phyloP scores from a whole-genome alignment of 2,888 invertebrate species.

The Drosophila prolongata region DNA sequence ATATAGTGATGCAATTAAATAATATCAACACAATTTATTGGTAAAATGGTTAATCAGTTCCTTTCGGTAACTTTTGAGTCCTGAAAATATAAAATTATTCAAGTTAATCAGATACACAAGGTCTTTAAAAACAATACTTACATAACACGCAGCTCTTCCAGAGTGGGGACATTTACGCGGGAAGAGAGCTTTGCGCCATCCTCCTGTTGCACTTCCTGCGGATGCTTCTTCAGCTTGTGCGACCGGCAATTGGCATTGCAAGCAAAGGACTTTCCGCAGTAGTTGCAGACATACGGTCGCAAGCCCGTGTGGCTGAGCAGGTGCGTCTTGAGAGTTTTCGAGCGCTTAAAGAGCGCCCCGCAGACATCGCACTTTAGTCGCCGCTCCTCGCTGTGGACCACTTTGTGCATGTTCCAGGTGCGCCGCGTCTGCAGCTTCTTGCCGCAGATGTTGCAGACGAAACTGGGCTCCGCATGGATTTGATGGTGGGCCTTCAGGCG shows the following conservation, averaged over 20 bases:
- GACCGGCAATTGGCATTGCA: conserved; percentile 84
- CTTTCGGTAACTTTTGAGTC: conserved; percentile 82
- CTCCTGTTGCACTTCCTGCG: conserved; percentile 79
- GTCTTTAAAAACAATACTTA: conserved; percentile 47
- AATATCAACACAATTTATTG: neutral
- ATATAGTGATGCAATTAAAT: neutral
- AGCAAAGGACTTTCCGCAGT: conserved; percentile 83
- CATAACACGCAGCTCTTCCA: conserved; percentile 82
- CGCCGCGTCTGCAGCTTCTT: conserved; percentile 84
- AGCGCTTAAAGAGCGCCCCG: conserved; percentile 82
- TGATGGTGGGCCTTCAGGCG: conserved; percentile 83
- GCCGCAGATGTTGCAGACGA: conserved; percentile 84
- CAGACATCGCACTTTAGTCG: conserved; percentile 83
- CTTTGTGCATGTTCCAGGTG: conserved; percentile 85
- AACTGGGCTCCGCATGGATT: conserved; percentile 84
- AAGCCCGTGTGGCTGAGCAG: conserved; percentile 83
- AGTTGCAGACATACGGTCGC: conserved; percentile 83
- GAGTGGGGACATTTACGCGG: conserved; percentile 78
- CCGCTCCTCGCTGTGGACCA: conserved; percentile 82
- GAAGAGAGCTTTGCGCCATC: conserved; percentile 71
- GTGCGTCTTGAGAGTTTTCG: conserved; percentile 84
- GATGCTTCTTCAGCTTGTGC: conserved; percentile 83
- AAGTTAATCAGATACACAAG: neutral
- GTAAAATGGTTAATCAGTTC: neutral
- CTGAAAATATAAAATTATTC: neutral